phyloP scores from a whole-genome alignment of 2,113 vertebrate species.

The Litocranius walleri region DNA sequence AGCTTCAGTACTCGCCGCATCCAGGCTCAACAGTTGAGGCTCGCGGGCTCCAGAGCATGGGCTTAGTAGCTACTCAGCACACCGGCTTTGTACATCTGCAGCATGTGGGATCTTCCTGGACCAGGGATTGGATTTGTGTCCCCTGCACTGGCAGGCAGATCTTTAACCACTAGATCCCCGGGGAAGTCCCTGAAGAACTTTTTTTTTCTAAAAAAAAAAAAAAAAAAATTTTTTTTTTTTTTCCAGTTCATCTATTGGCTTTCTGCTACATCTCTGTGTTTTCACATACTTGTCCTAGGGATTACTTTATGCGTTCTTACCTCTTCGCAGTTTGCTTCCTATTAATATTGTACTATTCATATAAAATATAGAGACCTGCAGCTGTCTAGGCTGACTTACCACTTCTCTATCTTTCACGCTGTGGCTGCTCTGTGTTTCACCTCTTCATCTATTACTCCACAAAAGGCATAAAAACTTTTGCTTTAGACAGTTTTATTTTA shows the following conservation, averaged over 20 bases:
- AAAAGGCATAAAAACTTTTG: not conserved
- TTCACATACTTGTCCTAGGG: not conserved
- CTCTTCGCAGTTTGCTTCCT: not conserved
- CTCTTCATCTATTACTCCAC: not conserved
- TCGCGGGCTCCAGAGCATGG: fast-evolving
- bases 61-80: not conserved
- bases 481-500: not conserved
- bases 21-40: not conserved
- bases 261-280: not conserved
- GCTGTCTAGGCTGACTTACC: not conserved
- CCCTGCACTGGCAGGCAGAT: not conserved
- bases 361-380: not conserved
- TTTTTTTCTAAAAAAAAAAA: not conserved
- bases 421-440: not conserved
- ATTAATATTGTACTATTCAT: not conserved
- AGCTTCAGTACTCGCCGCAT: not conserved
- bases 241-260: not conserved
- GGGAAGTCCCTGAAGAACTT: not conserved
- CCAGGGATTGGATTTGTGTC: not conserved
- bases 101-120: not conserved
- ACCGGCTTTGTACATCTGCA: not conserved
- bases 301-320: not conserved
- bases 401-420: not conserved
- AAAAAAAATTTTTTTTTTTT: not conserved
- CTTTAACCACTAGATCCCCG: not conserved